A percentile compares a stretch with the other conserved stretches of the same genome.
These are phyloP conservation scores for Kryptolebias marmoratus DNA, from an alignment of 2,113 vertebrate species.

Conservation along the genomic window DNA sequence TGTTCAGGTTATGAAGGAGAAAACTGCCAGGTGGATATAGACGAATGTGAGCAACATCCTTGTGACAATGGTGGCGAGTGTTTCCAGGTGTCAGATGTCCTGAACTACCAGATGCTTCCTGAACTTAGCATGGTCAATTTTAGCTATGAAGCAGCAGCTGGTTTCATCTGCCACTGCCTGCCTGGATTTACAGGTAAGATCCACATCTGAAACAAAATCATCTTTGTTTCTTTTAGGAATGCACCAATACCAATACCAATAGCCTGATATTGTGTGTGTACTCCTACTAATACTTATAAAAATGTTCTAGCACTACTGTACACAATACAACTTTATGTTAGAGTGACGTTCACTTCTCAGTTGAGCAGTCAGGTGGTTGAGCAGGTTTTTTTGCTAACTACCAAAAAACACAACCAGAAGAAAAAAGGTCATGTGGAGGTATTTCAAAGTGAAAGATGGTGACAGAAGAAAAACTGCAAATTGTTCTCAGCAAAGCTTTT, in stretches of 20 bases:
- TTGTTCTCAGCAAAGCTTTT: too few relatives aligned
- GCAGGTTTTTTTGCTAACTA: too few relatives aligned
- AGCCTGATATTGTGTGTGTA: background rate
- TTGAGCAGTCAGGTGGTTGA: too few relatives aligned
- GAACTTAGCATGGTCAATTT: conserved; percentile 78
- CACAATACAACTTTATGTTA: too few relatives aligned
- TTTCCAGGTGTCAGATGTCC: conserved; percentile 84
- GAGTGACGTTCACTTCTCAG: too few relatives aligned
- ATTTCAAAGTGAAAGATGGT: too few relatives aligned
- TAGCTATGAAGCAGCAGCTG: conserved; percentile 82
- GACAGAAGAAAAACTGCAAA: too few relatives aligned
- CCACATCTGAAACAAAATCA: background rate
- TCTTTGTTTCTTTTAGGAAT: background rate
- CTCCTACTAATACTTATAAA: background rate
- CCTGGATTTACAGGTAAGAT: conserved; percentile 87
- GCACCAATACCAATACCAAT: too few relatives aligned
- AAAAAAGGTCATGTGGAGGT: too few relatives aligned
- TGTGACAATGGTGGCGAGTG: conserved; percentile 87
- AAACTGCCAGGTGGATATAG: conserved; percentile 77
- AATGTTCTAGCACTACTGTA: too few relatives aligned
- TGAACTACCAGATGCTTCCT: conserved; percentile 73
- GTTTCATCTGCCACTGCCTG: conserved; percentile 88
- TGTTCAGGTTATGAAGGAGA: conserved; percentile 74
- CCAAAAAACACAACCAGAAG: too few relatives aligned
- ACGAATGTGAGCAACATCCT: conserved; percentile 86